Conservation (phyloP, 2,797 vertebrate species). For the Todus mexicanus region DNA sequence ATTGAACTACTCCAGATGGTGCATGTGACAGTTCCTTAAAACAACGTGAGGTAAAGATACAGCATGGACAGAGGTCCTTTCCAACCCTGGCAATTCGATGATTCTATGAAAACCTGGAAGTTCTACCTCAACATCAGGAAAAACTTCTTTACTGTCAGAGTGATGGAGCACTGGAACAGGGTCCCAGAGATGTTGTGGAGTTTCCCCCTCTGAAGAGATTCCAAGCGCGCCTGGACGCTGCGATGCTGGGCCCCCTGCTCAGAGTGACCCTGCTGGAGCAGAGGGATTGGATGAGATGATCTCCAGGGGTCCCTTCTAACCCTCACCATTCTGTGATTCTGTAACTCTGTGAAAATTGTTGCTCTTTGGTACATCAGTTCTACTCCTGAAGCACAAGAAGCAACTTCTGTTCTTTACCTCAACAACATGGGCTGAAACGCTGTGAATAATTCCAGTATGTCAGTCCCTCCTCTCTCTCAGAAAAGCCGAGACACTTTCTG, state of each 20-base stretch:
- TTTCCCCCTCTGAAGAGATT: no score
- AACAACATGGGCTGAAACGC: neutral
- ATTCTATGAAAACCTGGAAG: no score
- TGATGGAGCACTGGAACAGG: no score
- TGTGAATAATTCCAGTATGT: neutral
- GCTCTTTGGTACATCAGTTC: neutral
- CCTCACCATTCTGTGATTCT: neutral
- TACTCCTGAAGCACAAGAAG: neutral
- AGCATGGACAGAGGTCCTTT: neutral
- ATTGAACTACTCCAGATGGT: neutral
- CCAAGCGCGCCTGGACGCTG: no score
- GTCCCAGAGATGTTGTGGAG: no score
- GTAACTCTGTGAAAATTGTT: no score
- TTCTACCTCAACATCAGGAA: neutral
- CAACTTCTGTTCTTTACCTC: neutral
- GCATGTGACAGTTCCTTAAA: neutral
- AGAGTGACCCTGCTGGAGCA: neutral
- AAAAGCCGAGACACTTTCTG: neutral
- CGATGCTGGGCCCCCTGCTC: no score
- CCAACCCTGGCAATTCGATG: no score
- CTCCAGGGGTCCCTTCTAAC: neutral
- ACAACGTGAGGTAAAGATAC: neutral
- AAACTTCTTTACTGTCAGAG: neutral
- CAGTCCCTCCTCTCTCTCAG: neutral
- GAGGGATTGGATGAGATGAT: neutral